Evolutionary conservation across 1,140 invertebrate species (phyloP).

Genomic region (Cotesia chilonis): DNA sequence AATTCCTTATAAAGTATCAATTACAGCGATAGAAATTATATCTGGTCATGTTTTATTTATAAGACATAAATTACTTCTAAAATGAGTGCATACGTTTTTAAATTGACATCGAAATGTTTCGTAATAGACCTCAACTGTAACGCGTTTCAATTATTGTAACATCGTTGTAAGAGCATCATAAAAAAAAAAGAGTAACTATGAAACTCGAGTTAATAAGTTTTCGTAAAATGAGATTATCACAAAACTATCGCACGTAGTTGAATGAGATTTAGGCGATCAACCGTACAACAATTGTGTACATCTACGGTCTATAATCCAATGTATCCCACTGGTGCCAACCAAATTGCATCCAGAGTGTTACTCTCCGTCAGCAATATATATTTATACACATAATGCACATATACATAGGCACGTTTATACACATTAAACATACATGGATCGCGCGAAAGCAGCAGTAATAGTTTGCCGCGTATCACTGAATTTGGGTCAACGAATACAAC

Average conservation of each 20-base stretch:
- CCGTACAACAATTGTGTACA: conserved; percentile 25
- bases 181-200: conserved; percentile 41
- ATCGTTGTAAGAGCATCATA: not conserved
- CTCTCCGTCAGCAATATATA: not conserved
- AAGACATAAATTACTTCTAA: no score
- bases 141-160: no score
- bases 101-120: no score
- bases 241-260: conserved; percentile 20
- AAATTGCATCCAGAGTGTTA: conserved; percentile 22
- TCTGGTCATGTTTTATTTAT: no score
- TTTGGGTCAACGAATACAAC: conserved; percentile 17
- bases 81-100: no score
- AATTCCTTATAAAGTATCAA: no score
- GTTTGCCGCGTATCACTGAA: not conserved
- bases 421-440: not conserved
- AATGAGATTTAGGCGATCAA: conserved; percentile 33
- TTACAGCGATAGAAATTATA: no score
- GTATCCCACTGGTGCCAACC: not conserved
- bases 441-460: not conserved
- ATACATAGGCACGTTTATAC: not conserved
- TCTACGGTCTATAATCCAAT: conserved; percentile 30
- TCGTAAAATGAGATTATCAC: conserved; percentile 9
- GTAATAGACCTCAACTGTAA: no score
- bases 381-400: not conserved
- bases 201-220: conserved; percentile 43